Base-by-base conservation (phyloP, 2,888 invertebrate species). In the Sturmia bella region DNA sequence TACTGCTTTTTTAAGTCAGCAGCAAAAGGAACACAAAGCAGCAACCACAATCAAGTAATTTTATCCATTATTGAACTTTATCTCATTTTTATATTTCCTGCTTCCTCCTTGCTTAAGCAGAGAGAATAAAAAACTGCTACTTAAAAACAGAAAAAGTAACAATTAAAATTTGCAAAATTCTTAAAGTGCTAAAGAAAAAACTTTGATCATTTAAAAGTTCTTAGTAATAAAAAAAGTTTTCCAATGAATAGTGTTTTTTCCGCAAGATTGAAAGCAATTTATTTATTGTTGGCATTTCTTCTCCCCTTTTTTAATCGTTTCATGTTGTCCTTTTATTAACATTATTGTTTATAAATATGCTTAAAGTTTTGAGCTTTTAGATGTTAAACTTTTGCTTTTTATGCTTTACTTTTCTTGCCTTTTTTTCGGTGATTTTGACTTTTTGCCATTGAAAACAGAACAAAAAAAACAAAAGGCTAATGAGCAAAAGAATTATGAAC, bases 401-500 rank as follows among this genome's bases (percentile, higher is more conserved):
- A 4, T 9, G 12, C 19, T 43, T 12, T 66, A 9, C 24, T 41
- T 52, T 56, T 32, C 13, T 9, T 21, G 0, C 13, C 17, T 17
- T 0, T 32, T 56, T 27, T 6, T 12, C 21, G 32, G 27, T 48
- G 5, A 9, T 48, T 19, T 5, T 12, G 24, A 43, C 63, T 61
- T 73, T 4, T 17, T 24, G 24, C 32, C 32, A 7, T 32, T 32
- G n/a, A 32, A 32, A 32, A 32, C 7, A 9, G 32, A 27, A 27
- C 3, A 15, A 24, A 19, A 7, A 63, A 17, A 50, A 70, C 3
- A 59, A 52, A 11, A 17, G 32, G 48, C 37, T 81, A 81, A 76
- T 81, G 81, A 73, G 61, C 63, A 73, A 69, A 74, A 57, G 73
- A 69, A 81, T 77, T 74, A 81, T 73, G 63, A 27, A 81, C 68